Evolutionary conservation across 2,797 vertebrate species (phyloP).

Genomic region (Sebastes nivosus): DNA sequence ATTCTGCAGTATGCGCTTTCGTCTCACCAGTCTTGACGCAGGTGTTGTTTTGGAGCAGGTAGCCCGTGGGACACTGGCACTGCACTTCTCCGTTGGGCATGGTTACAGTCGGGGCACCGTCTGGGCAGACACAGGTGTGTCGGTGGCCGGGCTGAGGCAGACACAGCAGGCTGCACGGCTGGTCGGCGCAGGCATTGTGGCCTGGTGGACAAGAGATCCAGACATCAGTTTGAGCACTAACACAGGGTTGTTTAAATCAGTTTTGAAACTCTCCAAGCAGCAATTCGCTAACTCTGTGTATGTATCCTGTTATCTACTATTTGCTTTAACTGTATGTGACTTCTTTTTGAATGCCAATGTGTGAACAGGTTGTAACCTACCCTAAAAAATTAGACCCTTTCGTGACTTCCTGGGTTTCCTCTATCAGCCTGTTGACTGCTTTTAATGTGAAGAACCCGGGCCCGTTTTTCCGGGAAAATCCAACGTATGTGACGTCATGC

Average conservation of each 20-base stretch:
- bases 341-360: no score
- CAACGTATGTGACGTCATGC: no score
- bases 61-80: conserved; percentile 91
- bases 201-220: conserved; percentile 73
- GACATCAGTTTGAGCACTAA: background rate
- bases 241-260: background rate
- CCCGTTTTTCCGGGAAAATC: no score
- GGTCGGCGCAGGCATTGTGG: conserved; percentile 87
- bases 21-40: conserved; percentile 90
- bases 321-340: background rate
- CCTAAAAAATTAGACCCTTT: no score
- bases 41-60: conserved; percentile 85
- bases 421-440: no score
- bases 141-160: conserved; percentile 88
- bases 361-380: no score
- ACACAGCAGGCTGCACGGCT: conserved; percentile 93
- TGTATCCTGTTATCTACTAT: background rate
- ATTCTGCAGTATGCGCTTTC: background rate
- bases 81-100: conserved; percentile 85
- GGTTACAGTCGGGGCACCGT: conserved; percentile 82
- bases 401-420: no score
- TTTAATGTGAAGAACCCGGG: no score
- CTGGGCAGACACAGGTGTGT: conserved; percentile 91
- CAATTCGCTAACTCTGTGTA: background rate
- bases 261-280: background rate